phyloP scores from a whole-genome alignment of 1,140 invertebrate genomes.

The Agraylea sexmaculata region DNA sequence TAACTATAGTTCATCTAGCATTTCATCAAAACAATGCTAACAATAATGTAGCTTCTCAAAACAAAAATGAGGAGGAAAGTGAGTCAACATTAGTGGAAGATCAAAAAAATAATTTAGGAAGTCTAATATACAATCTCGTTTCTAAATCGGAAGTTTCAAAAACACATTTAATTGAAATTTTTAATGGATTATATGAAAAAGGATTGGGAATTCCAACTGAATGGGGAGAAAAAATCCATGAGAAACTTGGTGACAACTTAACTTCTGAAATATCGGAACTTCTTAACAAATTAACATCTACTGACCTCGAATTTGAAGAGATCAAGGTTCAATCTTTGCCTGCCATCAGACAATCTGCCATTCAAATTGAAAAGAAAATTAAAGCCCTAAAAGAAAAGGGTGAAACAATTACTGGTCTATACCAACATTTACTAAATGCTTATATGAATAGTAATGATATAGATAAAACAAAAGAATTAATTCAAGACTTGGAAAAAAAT shows the following conservation, averaged over 20 bases:
- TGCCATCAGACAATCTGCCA: slow-evolving; percentile 22
- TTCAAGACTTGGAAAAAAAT: slow-evolving; percentile 35
- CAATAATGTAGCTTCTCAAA: slow-evolving; percentile 20
- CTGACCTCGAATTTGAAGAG: slow-evolving; percentile 42
- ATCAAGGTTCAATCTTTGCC: slow-evolving; percentile 28
- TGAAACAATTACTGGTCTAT: slow-evolving; percentile 40
- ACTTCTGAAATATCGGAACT: slow-evolving; percentile 47
- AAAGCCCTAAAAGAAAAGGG: slow-evolving; percentile 35
- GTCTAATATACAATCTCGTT: neutral
- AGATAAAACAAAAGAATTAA: slow-evolving; percentile 43
- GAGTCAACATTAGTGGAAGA: slow-evolving; percentile 24
- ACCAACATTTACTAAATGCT: slow-evolving; percentile 45
- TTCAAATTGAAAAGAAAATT: slow-evolving; percentile 43
- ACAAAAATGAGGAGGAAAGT: slow-evolving; percentile 25
- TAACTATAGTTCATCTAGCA: slow-evolving; percentile 26
- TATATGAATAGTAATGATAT: slow-evolving; percentile 53
- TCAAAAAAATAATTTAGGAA: slow-evolving; percentile 6
- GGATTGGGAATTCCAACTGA: slow-evolving; percentile 49
- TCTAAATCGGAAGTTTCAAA: neutral
- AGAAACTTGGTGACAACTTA: slow-evolving; percentile 46
- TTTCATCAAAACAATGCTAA: slow-evolving; percentile 21
- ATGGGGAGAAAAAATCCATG: slow-evolving; percentile 46
- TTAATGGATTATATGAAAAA: slow-evolving; percentile 42
- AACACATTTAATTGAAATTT: slow-evolving; percentile 24
- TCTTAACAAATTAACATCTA: slow-evolving; percentile 49